Evolutionary conservation across 1,140 invertebrate species (phyloP).

Genomic region (Antheraea pernyi): DNA sequence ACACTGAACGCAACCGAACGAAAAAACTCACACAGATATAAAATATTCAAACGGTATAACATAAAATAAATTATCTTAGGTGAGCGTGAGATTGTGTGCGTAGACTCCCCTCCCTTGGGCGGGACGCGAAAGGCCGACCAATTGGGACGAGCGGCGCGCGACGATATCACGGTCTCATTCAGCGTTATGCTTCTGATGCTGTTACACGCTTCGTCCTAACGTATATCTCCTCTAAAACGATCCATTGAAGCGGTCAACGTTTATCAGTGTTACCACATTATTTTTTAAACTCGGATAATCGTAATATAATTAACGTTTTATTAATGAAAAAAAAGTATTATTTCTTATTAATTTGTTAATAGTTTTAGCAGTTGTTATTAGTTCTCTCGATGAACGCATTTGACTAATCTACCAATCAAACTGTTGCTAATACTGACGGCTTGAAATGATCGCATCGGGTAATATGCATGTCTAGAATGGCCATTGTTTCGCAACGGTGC

Average conservation of each 20-base stretch:
- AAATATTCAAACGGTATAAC: conserved; percentile 78
- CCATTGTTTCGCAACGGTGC: conserved; percentile 13
- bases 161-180: conserved; percentile 43
- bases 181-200: conserved; percentile 29
- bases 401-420: neutral
- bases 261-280: neutral
- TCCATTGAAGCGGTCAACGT: neutral
- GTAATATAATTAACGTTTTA: too few relatives aligned
- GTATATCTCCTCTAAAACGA: neutral
- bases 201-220: conserved; percentile 27
- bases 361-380: too few relatives aligned
- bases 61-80: conserved; percentile 79
- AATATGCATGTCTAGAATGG: neutral
- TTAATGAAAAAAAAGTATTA: too few relatives aligned
- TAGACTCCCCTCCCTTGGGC: conserved; percentile 62
- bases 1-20: conserved; percentile 72
- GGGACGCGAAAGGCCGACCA: conserved; percentile 56
- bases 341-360: too few relatives aligned
- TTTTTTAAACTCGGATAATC: too few relatives aligned
- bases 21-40: conserved; percentile 79
- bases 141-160: conserved; percentile 65
- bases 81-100: conserved; percentile 63
- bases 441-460: neutral
- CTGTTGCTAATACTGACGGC: neutral
- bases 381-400: too few relatives aligned